Evolutionary conservation across 2,797 vertebrate species (phyloP).

Genomic region (Takifugu ocellatus): DNA sequence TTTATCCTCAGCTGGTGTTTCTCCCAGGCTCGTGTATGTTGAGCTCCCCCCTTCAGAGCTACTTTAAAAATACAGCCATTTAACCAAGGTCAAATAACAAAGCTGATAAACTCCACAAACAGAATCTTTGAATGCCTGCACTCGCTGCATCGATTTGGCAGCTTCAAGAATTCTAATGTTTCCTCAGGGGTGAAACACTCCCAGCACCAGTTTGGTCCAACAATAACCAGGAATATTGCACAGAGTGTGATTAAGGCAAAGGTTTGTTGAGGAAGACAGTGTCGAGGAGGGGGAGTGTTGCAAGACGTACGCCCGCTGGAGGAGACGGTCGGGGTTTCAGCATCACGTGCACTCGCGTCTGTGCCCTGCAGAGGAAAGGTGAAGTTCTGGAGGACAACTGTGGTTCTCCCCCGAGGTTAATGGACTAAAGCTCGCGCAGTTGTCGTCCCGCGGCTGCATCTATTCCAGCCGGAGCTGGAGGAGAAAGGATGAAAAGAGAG

Average conservation of each 20-base stretch:
- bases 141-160: too few relatives aligned
- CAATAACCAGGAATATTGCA: too few relatives aligned
- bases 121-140: neutral
- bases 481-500: slow-evolving; percentile 11
- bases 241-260: too few relatives aligned
- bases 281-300: neutral
- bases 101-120: neutral
- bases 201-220: too few relatives aligned
- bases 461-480: slow-evolving; percentile 48
- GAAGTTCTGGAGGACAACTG: slow-evolving; percentile 34
- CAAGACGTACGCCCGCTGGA: neutral
- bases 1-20: too few relatives aligned
- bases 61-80: too few relatives aligned
- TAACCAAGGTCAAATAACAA: too few relatives aligned
- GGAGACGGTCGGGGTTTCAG: slow-evolving; percentile 25
- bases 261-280: neutral
- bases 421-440: slow-evolving; percentile 31
- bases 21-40: too few relatives aligned
- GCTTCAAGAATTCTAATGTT: too few relatives aligned
- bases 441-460: slow-evolving; percentile 44
- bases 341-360: slow-evolving; percentile 20
- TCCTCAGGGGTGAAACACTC: too few relatives aligned
- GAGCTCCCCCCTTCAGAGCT: too few relatives aligned
- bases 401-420: slow-evolving; percentile 51
- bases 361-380: slow-evolving; percentile 42